phyloP scores from a whole-genome alignment of 1,140 invertebrate species.

The Caenorhabditis remanei region DNA sequence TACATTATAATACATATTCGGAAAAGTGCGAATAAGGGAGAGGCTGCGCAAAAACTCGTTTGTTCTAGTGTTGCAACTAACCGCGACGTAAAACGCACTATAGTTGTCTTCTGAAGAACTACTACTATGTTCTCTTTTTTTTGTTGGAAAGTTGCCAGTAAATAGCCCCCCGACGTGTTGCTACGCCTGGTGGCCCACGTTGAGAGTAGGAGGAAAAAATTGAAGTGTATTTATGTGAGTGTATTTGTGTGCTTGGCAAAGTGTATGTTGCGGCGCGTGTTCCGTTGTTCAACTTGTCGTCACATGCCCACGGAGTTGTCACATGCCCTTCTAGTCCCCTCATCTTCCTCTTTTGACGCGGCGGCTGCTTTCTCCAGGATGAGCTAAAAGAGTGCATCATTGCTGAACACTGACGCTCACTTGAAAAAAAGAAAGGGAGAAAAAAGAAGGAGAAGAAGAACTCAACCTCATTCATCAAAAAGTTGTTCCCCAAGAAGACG shows the following conservation, averaged over 20 bases:
- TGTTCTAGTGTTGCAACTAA: slow-evolving; percentile 22
- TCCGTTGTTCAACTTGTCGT: slow-evolving; percentile 52
- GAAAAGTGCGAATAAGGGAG: slow-evolving; percentile 23
- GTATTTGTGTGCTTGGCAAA: background rate
- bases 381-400: slow-evolving; percentile 45
- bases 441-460: slow-evolving; percentile 25
- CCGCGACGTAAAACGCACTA: slow-evolving; percentile 16
- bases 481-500: slow-evolving; percentile 30
- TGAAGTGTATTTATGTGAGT: slow-evolving; percentile 44
- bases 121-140: slow-evolving; percentile 22
- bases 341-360: slow-evolving; percentile 37
- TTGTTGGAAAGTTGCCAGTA: slow-evolving; percentile 39
- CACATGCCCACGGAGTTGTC: slow-evolving; percentile 48
- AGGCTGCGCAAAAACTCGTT: slow-evolving; percentile 46
- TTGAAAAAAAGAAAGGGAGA: background rate
- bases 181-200: background rate
- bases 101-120: slow-evolving; percentile 25
- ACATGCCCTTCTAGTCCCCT: slow-evolving; percentile 36
- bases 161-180: slow-evolving; percentile 24
- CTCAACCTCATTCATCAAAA: slow-evolving; percentile 53
- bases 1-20: slow-evolving; percentile 47
- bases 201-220: slow-evolving; percentile 20
- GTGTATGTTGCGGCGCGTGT: slow-evolving; percentile 41
- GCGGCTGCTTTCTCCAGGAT: slow-evolving; percentile 2
- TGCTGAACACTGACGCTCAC: slow-evolving; percentile 18